phyloP scores from a whole-genome alignment of 2,113 vertebrate species.

The Eulemur macaco region DNA sequence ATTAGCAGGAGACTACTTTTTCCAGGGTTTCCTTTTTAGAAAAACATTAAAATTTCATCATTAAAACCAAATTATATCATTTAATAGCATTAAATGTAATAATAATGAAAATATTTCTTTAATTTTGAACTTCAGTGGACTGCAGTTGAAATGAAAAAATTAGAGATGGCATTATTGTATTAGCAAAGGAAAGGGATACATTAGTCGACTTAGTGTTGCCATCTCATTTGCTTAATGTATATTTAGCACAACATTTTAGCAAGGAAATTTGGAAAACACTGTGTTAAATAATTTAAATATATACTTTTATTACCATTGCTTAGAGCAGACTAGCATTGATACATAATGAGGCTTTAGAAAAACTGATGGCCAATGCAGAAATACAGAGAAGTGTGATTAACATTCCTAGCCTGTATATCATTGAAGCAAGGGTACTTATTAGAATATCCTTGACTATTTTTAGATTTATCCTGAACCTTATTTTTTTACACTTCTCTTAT shows the following conservation, averaged over 20 bases:
- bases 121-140: slow-evolving; percentile 49
- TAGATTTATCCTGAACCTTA: neutral
- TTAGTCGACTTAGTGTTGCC: slow-evolving; percentile 16
- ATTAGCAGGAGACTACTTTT: slow-evolving; percentile 18
- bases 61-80: slow-evolving; percentile 19
- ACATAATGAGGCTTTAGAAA: neutral
- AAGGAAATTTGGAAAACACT: slow-evolving; percentile 17
- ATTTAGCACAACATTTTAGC: neutral
- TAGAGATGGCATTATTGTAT: neutral
- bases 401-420: neutral
- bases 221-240: slow-evolving; percentile 27
- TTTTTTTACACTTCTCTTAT: neutral
- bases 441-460: neutral
- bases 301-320: neutral
- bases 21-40: neutral
- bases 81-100: slow-evolving; percentile 35
- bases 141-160: slow-evolving; percentile 38
- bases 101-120: slow-evolving; percentile 48
- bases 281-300: slow-evolving; percentile 30
- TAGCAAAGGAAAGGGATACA: neutral
- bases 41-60: slow-evolving; percentile 42
- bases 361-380: neutral
- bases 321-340: neutral
- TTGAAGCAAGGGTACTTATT: neutral
- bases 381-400: slow-evolving; percentile 35